phyloP scores from a whole-genome alignment of 2,888 invertebrate genomes.

The Sarcophaga subvicina region DNA sequence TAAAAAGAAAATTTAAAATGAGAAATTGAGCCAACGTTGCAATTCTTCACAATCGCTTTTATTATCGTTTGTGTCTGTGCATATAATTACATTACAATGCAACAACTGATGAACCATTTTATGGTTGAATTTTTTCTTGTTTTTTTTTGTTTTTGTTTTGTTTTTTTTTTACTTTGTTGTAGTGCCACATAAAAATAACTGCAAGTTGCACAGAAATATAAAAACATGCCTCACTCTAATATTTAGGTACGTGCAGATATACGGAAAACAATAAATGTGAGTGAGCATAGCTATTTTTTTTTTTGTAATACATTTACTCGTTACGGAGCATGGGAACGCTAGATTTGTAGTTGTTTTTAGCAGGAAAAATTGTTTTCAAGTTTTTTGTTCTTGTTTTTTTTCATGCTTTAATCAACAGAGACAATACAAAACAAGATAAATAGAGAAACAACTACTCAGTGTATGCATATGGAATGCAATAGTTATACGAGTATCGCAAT shows the following conservation, averaged over 20 bases:
- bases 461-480: background rate
- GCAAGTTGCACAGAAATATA: no score
- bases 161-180: no score
- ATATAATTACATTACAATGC: conserved; percentile 5
- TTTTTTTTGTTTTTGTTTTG: no score
- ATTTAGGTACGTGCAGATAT: background rate
- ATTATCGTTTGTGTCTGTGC: background rate
- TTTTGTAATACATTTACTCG: no score
- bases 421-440: background rate
- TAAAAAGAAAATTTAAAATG: no score
- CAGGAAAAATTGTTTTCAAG: background rate
- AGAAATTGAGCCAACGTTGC: no score
- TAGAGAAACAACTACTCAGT: background rate
- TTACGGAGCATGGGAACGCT: no score
- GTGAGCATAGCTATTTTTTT: no score
- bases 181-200: no score
- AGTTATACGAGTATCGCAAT: background rate
- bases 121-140: background rate
- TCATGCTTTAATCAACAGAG: background rate
- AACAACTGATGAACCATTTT: conserved; percentile 43
- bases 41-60: no score
- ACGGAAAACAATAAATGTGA: background rate
- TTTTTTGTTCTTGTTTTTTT: background rate
- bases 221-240: no score
- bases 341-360: background rate